Base-by-base conservation (phyloP, 2,888 invertebrate genomes). In the Brenthis daphne region DNA sequence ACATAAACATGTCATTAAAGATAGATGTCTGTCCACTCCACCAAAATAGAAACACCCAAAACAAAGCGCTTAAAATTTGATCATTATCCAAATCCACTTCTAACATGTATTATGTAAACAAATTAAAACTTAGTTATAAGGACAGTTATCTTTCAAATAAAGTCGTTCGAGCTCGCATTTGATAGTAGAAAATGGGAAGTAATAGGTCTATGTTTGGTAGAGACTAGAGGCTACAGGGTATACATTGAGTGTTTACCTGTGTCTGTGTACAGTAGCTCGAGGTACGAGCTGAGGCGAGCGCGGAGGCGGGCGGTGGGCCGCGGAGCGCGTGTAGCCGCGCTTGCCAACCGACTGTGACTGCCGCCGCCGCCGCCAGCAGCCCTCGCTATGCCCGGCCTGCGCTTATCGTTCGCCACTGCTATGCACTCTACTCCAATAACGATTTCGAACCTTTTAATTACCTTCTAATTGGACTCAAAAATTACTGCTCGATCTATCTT, bases 281-380 rank as follows among this genome's bases (percentile, higher is more conserved):
- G 77, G 86, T 80, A 83, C 80, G 71, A 77, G 86, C 85, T 83
- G 81, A 70, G 76, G 80, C 79, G 80, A 79, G 79, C 78, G 80
- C 79, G 81, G 82, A 81, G 78, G 79, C 80, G 77, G 78, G 80
- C 80, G 81, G 75, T 76, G 81, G 81, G 85, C 86, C 86, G 87
- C 87, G 81, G 77, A 81, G 87, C 90, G 89, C 92, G 92, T 89
- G 86, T 89, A 86, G 82, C 87, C 91, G 86, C 90, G 85, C 85
- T 82, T 86, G 88, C 88, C 88, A 86, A 83, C 89, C 85, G 88
- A 86, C 76, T 81, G 81, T 83, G 79, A 91, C 78, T 81, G 84
- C 78, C 76, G 78, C 75, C 74, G 79, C 75, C 76, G 78, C 76
- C 74, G 79, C 75, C 77, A 78, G 76, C 74, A 76, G 67, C 70